Evolutionary conservation across 2,797 vertebrate genomes (phyloP).

Genomic region (Pantherophis alleghaniensis): DNA sequence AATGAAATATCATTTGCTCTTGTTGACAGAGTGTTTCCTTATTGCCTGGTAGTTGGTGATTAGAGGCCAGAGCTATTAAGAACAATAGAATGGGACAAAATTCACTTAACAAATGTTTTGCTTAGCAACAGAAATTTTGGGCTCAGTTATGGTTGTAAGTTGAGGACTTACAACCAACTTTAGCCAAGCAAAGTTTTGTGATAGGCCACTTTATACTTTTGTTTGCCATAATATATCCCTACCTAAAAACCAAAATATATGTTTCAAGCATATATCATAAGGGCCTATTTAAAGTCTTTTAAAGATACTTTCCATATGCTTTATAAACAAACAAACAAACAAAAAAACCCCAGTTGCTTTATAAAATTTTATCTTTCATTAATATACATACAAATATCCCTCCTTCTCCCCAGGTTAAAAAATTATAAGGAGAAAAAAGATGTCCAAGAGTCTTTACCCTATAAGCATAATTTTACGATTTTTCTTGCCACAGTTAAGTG

Average conservation of each 20-base stretch:
- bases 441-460: not conserved
- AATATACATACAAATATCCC: not conserved
- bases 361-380: not conserved
- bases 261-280: not conserved
- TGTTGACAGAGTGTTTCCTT: not conserved
- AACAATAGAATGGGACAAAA: not conserved
- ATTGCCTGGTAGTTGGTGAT: not conserved
- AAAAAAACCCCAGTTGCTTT: not conserved
- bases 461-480: not conserved
- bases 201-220: not conserved
- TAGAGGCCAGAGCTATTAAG: not conserved
- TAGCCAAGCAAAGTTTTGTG: not conserved
- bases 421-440: not conserved
- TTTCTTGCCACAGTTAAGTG: not conserved
- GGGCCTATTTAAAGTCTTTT: not conserved
- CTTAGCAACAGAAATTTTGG: too few species aligned
- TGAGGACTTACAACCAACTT: too few species aligned
- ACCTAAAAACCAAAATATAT: not conserved
- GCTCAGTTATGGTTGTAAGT: too few species aligned
- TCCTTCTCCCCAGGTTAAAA: not conserved
- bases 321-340: not conserved
- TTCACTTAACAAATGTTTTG: too few species aligned
- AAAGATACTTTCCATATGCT: not conserved
- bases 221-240: not conserved
- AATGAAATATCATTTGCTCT: not conserved